phyloP scores from a whole-genome alignment of 1,140 invertebrate species.

The Helicorthomorpha holstii region DNA sequence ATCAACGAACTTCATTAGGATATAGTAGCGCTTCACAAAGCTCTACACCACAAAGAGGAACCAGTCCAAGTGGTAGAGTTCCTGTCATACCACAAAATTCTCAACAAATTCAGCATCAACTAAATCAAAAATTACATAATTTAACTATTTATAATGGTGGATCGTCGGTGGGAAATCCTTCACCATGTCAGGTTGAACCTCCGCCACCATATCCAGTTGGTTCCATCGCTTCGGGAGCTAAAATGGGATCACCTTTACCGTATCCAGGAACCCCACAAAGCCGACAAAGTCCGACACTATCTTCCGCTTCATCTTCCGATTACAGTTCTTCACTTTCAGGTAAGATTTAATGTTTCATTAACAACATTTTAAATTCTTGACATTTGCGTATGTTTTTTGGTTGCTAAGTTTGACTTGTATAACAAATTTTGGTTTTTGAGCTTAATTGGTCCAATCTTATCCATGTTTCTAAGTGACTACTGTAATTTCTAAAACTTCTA shows the following conservation, averaged over 20 bases:
- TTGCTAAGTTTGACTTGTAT: no score
- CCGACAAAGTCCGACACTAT: constrained; percentile 64
- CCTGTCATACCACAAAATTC: constrained; percentile 66
- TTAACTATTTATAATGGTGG: constrained; percentile 52
- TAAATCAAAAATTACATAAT: constrained; percentile 61
- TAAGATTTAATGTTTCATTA: no score
- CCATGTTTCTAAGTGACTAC: neutral
- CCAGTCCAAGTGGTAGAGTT: constrained; percentile 46
- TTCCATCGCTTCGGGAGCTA: constrained; percentile 25
- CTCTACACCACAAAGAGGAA: constrained; percentile 36
- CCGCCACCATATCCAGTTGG: constrained; percentile 59
- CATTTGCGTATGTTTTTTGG: no score
- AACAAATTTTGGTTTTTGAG: no score
- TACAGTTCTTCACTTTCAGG: no score
- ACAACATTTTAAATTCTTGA: no score
- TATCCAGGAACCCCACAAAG: constrained; percentile 52
- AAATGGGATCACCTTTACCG: constrained; percentile 43
- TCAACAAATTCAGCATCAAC: constrained; percentile 62
- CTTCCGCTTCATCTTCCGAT: constrained; percentile 49
- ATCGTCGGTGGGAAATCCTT: neutral
- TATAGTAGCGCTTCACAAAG: constrained; percentile 11
- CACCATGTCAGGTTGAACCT: constrained; percentile 37
- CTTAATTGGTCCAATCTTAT: no score
- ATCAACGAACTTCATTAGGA: constrained; percentile 1
- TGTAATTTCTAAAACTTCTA: neutral